Base-by-base conservation (phyloP, 2,797 vertebrate genomes). In the Philypnodon macrostomus region DNA sequence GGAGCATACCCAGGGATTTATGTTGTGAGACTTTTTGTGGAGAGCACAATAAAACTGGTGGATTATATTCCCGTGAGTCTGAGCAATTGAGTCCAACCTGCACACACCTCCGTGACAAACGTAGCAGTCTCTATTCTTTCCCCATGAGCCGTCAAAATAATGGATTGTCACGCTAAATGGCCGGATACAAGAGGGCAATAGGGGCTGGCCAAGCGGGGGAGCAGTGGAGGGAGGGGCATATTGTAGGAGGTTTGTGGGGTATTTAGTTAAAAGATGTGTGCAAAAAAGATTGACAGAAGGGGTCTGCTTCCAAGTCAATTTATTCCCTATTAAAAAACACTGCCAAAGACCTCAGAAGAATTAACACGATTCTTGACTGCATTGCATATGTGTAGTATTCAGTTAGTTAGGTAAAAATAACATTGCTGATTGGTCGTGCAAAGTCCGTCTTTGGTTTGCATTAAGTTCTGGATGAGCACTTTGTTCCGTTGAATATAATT, bases 141-240 rank as follows among this genome's bases (percentile, higher is more conserved):
- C 56, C 50, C 68, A 70, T 52, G 71, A 81, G 71, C 72, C 67
- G 37, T 84, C 83, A 83, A 75, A 80, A 84, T 85, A 84, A 86
- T 81, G 77, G 71, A 84, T 83, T 84, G 81, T 86, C 80, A 81
- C 71, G 73, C 81, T 82, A 76, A 85, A 80, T 74, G 70, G 80
- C 80, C 75, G 73, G 82, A 85, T 81, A 79, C 75, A 81, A 82
- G 73, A 70, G 83, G 80, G 73, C 75, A 81, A 68, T n/a, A 77
- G 55, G 61, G 74, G 73, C 53, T 71, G 72, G 66, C 53, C 59
- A 52, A 47, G 58, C 38, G 59, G 73, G 57, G 67, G 70, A 68
- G 67, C 30, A 7, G 14, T 17, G 47, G 49, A 53, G 47, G 58
- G 72, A 69, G 62, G 61, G 73, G 80, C 67, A 77, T 67, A 79